Conservation (phyloP, 2,888 invertebrate species). For the Drosophila siamana region DNA sequence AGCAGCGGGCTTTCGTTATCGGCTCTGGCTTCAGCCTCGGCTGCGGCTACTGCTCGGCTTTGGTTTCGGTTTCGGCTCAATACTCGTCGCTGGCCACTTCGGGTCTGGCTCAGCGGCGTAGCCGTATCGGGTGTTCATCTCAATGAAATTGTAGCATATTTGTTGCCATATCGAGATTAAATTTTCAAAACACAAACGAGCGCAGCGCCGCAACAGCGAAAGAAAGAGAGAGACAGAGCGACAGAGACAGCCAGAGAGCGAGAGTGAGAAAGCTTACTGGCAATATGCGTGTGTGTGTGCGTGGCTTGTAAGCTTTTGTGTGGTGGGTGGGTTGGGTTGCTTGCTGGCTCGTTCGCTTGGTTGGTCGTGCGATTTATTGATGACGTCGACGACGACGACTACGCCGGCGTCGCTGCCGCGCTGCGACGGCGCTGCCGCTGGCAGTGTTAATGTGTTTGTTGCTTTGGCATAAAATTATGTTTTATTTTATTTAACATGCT, state of each 20-base stretch:
- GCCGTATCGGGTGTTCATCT: slow-evolving; percentile 82
- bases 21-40: not conserved
- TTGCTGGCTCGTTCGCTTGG: slow-evolving; percentile 58
- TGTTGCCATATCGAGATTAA: slow-evolving; percentile 84
- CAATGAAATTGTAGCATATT: slow-evolving; percentile 84
- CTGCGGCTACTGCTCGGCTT: slow-evolving; percentile 25
- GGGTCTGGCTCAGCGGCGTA: slow-evolving; percentile 52
- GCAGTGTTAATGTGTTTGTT: slow-evolving; percentile 81
- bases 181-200: slow-evolving; percentile 83
- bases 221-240: slow-evolving; percentile 28
- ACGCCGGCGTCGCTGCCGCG: slow-evolving; percentile 38
- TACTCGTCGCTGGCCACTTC: slow-evolving; percentile 42
- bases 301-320: slow-evolving; percentile 74
- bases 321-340: slow-evolving; percentile 63
- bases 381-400: slow-evolving; percentile 72
- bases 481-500: slow-evolving; percentile 81
- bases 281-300: slow-evolving; percentile 28
- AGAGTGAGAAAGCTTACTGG: slow-evolving; percentile 8
- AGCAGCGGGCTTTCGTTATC: not conserved
- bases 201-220: slow-evolving; percentile 57
- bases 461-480: slow-evolving; percentile 79
- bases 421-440: slow-evolving; percentile 29
- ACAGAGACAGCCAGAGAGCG: slow-evolving; percentile 22
- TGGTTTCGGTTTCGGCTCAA: slow-evolving; percentile 29
- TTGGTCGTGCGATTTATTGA: slow-evolving; percentile 77